Conservation (phyloP, 2,113 vertebrate species). For the Callipepla squamata region DNA sequence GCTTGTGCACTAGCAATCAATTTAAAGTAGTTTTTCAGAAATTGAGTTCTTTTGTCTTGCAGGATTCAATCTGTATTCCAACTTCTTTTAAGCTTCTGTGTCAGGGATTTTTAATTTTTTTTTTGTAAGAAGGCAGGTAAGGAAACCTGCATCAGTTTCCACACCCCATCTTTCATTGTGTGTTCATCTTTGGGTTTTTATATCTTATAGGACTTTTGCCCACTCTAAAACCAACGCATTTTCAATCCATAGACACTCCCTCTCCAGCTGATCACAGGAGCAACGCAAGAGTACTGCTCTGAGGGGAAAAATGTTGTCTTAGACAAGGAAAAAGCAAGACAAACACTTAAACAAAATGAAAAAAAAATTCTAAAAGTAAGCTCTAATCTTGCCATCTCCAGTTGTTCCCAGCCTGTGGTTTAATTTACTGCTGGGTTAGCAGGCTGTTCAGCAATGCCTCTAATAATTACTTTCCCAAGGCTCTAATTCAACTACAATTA, state of each 20-base stretch:
- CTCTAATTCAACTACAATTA: conserved; percentile 66
- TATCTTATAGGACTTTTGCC: neutral
- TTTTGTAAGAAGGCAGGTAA: neutral
- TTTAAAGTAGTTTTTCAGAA: neutral
- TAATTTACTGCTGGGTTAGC: conserved; percentile 72
- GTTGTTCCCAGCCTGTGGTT: conserved; percentile 53
- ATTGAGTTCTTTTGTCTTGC: neutral
- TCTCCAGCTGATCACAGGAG: neutral
- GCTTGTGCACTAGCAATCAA: neutral
- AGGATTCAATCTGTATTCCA: neutral
- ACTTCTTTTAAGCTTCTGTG: neutral
- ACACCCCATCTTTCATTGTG: neutral
- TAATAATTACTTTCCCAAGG: conserved; percentile 58
- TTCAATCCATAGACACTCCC: neutral
- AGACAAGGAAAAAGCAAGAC: neutral
- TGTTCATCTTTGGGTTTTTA: neutral
- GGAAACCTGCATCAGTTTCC: neutral
- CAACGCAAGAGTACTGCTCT: neutral
- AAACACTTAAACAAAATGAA: neutral
- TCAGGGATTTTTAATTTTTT: neutral
- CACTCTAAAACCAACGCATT: neutral
- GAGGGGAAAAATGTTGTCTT: neutral
- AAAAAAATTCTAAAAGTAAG: neutral
- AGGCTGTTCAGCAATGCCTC: conserved; percentile 62
- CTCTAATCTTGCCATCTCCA: conserved; percentile 47